Percentiles rank a stretch among this genome's conserved stretches.
These are phyloP conservation scores for Andrena dorsata DNA, from an alignment of 2,888 invertebrate species.

Conservation along the genomic window DNA sequence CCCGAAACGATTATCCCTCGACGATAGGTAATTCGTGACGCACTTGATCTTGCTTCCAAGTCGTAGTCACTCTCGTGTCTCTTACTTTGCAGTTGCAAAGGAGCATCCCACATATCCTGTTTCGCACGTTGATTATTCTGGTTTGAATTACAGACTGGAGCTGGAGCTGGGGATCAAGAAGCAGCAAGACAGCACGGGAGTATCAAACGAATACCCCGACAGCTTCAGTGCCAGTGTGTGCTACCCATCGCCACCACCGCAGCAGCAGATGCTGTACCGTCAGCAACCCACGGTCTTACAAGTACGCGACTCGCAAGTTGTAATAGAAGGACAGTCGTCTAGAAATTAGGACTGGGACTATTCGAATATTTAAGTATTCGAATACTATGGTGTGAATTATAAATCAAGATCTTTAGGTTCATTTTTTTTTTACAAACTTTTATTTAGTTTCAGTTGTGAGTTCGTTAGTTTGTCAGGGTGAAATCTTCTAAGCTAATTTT, in stretches of 20 bases:
- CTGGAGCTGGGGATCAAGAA: slow-evolving; percentile 87
- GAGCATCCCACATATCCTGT: not conserved
- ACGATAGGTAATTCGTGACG: slow-evolving; percentile 84
- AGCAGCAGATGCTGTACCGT: slow-evolving; percentile 76
- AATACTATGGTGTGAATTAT: no score
- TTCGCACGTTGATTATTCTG: not conserved
- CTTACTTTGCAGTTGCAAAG: not conserved
- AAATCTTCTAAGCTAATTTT: no score
- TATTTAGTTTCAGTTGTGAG: no score
- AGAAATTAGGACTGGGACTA: no score
- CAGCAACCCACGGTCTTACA: slow-evolving; percentile 81
- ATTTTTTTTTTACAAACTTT: no score
- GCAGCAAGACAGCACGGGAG: slow-evolving; percentile 67
- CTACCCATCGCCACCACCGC: slow-evolving; percentile 74
- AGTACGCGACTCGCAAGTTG: slow-evolving; percentile 61
- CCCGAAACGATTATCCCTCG: slow-evolving; percentile 87
- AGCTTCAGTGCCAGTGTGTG: slow-evolving; percentile 70
- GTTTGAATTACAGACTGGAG: slow-evolving; percentile 83
- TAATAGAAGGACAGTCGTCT: not conserved
- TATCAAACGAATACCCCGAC: slow-evolving; percentile 65
- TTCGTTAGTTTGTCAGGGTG: no score
- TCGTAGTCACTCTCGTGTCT: no score
- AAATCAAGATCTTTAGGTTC: no score
- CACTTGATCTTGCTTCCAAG: no score
- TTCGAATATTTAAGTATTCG: no score